phyloP scores from a whole-genome alignment of 2,113 vertebrate species.

The Turdus rufiventris region DNA sequence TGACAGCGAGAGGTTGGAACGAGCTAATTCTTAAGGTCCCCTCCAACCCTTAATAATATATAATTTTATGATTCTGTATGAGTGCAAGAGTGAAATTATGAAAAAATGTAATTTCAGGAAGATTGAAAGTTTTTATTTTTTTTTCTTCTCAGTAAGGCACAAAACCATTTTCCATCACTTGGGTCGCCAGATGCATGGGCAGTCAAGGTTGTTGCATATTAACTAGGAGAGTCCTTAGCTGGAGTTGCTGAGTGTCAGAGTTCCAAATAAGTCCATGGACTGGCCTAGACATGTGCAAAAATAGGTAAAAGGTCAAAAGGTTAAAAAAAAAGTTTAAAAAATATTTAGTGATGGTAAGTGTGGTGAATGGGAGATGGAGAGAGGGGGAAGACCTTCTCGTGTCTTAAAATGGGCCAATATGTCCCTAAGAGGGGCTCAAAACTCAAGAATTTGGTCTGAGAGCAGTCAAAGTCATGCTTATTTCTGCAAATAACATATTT shows the following conservation, averaged over 20 bases:
- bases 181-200: rapidly evolving
- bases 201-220: neutral
- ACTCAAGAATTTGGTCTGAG: neutral
- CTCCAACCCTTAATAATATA: neutral
- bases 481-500: neutral
- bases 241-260: neutral
- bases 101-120: neutral
- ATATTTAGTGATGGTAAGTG: neutral
- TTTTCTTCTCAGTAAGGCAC: neutral
- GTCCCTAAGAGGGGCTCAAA: neutral
- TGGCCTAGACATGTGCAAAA: neutral
- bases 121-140: neutral
- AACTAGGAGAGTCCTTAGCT: neutral
- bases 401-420: neutral
- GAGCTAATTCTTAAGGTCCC: neutral
- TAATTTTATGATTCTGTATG: neutral
- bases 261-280: neutral
- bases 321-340: neutral
- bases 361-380: neutral
- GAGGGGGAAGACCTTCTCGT: neutral
- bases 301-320: neutral
- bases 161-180: neutral
- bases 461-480: neutral
- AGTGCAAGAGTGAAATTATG: neutral
- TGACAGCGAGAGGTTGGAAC: rapidly evolving